These are phyloP conservation scores for Ondatra zibethicus DNA, from an alignment of 2,113 vertebrate species.

Conservation along the genomic window DNA sequence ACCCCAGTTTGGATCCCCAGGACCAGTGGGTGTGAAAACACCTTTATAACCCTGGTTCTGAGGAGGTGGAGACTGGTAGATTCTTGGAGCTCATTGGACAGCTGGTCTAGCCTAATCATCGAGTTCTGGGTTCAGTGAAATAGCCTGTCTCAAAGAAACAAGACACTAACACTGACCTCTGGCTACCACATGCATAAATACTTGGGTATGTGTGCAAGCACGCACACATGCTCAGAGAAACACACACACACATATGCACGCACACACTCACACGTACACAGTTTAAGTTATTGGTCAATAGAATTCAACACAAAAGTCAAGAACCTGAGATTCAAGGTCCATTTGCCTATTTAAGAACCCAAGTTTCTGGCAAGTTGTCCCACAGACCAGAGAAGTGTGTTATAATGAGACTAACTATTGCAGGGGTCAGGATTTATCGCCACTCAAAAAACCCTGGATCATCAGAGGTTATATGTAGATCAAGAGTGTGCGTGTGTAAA, in stretches of 20 bases:
- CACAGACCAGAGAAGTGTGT: neutral
- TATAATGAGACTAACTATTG: neutral
- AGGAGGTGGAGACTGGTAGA: neutral
- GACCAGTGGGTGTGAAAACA: neutral
- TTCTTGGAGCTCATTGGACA: neutral
- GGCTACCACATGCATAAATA: neutral
- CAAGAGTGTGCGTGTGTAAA: neutral
- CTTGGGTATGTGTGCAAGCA: no score
- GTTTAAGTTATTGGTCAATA: neutral
- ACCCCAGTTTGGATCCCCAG: neutral
- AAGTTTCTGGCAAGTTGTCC: neutral
- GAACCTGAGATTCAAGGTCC: slow-evolving; percentile 11
- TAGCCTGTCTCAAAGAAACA: neutral
- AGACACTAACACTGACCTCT: neutral
- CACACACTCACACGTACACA: neutral
- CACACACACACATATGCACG: no score
- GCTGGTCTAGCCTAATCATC: no score
- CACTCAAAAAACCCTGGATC: neutral
- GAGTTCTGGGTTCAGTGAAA: neutral
- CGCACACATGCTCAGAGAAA: accelerated
- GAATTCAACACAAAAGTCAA: neutral
- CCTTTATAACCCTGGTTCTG: neutral
- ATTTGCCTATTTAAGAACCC: neutral
- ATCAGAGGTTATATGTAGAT: neutral
- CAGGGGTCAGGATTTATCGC: neutral